Evolutionary conservation across 2,797 vertebrate genomes (phyloP).

Genomic region (Cephalopachus bancanus): DNA sequence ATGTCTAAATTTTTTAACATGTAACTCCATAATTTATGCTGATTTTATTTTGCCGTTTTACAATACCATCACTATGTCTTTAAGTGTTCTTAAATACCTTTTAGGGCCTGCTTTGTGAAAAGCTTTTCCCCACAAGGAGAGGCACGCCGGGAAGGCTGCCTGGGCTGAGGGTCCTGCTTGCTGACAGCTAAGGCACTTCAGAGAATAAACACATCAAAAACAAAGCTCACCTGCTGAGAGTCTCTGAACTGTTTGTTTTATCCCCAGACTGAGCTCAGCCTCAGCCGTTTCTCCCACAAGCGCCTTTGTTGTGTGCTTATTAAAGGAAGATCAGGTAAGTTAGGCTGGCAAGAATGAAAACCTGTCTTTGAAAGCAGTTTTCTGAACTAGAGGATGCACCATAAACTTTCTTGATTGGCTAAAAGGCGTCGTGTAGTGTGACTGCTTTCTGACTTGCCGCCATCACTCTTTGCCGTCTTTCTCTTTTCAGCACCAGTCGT

Average conservation of each 20-base stretch:
- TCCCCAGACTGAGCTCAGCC: not conserved
- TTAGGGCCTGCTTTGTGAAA: not conserved
- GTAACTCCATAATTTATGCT: not conserved
- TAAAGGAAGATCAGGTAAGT: constrained; percentile 39
- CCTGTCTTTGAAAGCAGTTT: constrained; percentile 1
- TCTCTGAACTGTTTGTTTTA: constrained; percentile 23
- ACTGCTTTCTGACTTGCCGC: not conserved
- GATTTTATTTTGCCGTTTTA: not conserved
- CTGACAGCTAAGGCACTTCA: not conserved
- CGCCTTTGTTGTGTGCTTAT: constrained; percentile 31
- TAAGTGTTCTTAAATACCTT: not conserved
- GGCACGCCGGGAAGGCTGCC: rapidly evolving
- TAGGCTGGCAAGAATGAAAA: constrained; percentile 14
- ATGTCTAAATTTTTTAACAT: not conserved
- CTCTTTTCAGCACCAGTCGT: not conserved
- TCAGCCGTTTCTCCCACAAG: not conserved
- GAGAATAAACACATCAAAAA: constrained; percentile 64
- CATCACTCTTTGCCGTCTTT: not conserved
- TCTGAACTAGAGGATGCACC: not conserved
- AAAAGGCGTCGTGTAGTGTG: not conserved
- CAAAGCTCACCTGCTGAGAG: not conserved
- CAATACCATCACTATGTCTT: not conserved
- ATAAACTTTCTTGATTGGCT: not conserved
- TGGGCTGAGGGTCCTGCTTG: not conserved
- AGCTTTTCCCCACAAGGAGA: rapidly evolving